phyloP scores from a whole-genome alignment of 2,797 vertebrate genomes.

The Amniataba percoides region DNA sequence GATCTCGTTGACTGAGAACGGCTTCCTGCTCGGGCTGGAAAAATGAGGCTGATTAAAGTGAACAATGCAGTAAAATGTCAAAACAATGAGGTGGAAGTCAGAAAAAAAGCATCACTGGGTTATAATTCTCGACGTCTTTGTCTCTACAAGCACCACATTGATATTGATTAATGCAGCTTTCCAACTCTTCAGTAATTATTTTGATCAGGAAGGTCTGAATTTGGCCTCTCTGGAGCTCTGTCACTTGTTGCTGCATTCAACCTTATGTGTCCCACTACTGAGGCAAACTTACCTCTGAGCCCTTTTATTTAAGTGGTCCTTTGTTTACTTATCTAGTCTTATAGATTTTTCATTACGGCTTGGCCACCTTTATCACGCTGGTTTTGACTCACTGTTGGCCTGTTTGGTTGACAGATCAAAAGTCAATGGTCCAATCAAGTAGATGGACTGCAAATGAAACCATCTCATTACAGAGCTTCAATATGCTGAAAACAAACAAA shows the following conservation, averaged over 20 bases:
- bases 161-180: neutral
- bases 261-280: neutral
- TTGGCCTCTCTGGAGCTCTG: neutral
- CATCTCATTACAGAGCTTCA: constrained; percentile 1
- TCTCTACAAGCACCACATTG: no score
- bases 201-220: neutral
- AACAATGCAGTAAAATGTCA: neutral
- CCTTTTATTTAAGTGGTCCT: neutral
- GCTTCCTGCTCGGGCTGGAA: neutral
- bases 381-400: neutral
- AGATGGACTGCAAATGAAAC: constrained; percentile 5
- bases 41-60: neutral
- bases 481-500: neutral
- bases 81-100: neutral
- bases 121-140: neutral
- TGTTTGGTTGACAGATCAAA: neutral
- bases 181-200: neutral
- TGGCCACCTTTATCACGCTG: neutral
- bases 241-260: neutral
- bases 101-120: neutral
- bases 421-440: neutral
- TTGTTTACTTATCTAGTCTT: neutral
- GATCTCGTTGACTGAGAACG: neutral
- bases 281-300: neutral
- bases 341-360: neutral